Base-by-base conservation (phyloP, 2,888 invertebrate species). In the Criorhina ranunculi region DNA sequence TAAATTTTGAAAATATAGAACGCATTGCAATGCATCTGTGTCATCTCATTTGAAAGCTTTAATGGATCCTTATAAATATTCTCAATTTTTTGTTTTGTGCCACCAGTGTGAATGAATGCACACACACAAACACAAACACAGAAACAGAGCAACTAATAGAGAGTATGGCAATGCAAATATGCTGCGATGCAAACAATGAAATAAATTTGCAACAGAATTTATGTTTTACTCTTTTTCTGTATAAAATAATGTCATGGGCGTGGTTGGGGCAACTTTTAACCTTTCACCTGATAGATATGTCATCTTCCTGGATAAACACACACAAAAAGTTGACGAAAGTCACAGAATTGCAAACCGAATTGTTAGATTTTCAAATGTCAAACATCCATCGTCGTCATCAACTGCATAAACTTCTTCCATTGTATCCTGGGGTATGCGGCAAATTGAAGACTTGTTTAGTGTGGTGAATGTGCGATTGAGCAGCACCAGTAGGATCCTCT, bases 331-430 rank as follows among this genome's bases (percentile, higher is more conserved):
- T 5, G 40, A 33, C n/a, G 9, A 55, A 15, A 59, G 46, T 11
- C 64, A 11, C 33, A 15, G 40, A 78, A 17, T 12, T 37, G 35
- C 40, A 70, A 35, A 64, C 51, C 51, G 64, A 70, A 70, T 81
- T 81, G 64, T 77, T 57, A 59, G 44, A 72, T 60, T 46, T 62
- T 49, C 46, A 83, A 82, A 72, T 83, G 82, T 78, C 82, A 83
- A 83, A 62, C 33, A 66, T 59, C 60, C 73, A 59, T 53, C 73
- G 59, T 9, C 72, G 19, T 46, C 40, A 33, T 67, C 44, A 59
- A 40, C 15, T 40, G 49, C 69, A 70, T 44, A 82, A n/a, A 33
- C 11, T 35, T 46, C 24, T 44, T 42, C 31, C 33, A 60, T 73
- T 60, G 66, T 44, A 64, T 49, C 29, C 44, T 9, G n/a, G 40